Evolutionary conservation across 2,888 invertebrate genomes (phyloP), one percentile per base, ranked within the genome.

Genomic region (Hypolimnas misippus): DNA sequence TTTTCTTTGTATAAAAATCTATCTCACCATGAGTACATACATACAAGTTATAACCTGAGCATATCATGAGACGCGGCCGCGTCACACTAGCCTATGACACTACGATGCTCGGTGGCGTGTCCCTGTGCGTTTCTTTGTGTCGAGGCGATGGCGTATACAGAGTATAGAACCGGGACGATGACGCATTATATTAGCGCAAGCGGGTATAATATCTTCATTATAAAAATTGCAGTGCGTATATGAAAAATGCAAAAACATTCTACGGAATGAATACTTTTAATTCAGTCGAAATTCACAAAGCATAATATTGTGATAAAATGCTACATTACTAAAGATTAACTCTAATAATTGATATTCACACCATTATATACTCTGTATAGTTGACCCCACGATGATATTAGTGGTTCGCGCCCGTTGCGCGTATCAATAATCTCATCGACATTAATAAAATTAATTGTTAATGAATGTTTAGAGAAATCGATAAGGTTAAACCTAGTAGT

Each of bases 251-350:
- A 59, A 67, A 70, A 33, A 59, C 44, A 62, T 69, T 60, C 58
- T 65, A 72, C 74, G 80, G 78, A 79, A 81, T 78, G 78, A 76
- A 79, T 69, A 72, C 67, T 67, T 74, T 72, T 67, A 69, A 72
- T 75, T 79, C 76, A 77, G 77, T 78, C 77, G 69, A 70, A 70
- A 72, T 70, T 68, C 69, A 70, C 66, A 71, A 68, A 56, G 67
- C 65, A 69, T 64, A 66, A 55, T 53, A 64, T 66, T 63, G 65
- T 65, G 62, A 66, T 66, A 70, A 72, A 72, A 69, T 65, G 57
- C 66, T 68, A 72, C 56, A 52, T 62, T 19, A 54, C 65, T 65
- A 65, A 59, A 52, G 19, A 62, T 67, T 40, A 62, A 59, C 42
- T 57, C 69, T 69, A 67, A 63, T 67, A 69, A 65, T 65, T 60